Evolutionary conservation across 2,797 vertebrate genomes (phyloP).

Genomic region (Liasis olivaceus): DNA sequence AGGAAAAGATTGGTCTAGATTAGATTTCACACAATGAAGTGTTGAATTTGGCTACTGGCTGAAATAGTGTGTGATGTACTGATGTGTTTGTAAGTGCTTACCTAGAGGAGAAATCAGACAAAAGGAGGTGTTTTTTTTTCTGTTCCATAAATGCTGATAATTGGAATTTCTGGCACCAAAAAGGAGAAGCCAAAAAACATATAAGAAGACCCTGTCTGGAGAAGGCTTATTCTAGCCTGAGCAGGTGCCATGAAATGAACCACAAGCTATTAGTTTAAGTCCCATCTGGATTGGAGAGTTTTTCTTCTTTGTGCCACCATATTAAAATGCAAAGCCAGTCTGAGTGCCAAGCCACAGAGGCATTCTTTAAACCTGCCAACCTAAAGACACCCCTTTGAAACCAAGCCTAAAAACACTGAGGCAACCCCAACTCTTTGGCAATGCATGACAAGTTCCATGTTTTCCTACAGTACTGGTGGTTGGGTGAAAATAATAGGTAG

Average conservation of each 20-base stretch:
- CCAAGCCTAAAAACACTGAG: background rate
- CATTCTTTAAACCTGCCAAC: slow-evolving; percentile 29
- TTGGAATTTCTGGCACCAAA: background rate
- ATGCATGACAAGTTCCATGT: background rate
- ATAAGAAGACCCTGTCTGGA: background rate
- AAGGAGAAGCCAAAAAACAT: slow-evolving; percentile 10
- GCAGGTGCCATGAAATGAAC: slow-evolving; percentile 17
- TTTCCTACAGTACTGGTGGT: too few relatives aligned
- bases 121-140: background rate
- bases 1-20: background rate
- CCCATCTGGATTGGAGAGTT: slow-evolving; percentile 12
- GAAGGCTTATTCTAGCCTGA: background rate
- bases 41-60: background rate
- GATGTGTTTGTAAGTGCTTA: background rate
- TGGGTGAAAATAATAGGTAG: background rate
- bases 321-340: slow-evolving; percentile 34
- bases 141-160: background rate
- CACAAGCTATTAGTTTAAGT: slow-evolving; percentile 18
- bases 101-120: background rate
- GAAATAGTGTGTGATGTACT: background rate
- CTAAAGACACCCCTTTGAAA: slow-evolving; percentile 17
- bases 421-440: background rate
- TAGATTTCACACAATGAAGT: background rate
- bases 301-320: slow-evolving; percentile 22
- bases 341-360: background rate